A percentile compares a stretch with the other conserved stretches of the same genome.
These are phyloP conservation scores for Leptonema lineaticorne DNA, from an alignment of 1,140 invertebrate genomes.

Conservation along the genomic window DNA sequence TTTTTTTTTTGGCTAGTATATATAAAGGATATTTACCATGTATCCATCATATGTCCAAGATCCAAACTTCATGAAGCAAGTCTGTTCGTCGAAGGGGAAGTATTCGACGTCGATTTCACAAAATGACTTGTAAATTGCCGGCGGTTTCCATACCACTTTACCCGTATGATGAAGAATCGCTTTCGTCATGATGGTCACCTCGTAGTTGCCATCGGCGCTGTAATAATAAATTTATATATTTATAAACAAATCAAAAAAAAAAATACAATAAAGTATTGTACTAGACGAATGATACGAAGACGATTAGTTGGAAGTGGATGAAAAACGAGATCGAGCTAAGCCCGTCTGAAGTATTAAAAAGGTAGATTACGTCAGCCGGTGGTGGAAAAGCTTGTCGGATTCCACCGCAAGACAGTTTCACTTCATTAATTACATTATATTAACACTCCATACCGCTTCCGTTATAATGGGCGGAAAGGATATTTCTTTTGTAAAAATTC, in stretches of 20 bases:
- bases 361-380: conserved; percentile 8
- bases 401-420: conserved; percentile 6
- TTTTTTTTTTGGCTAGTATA: neutral
- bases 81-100: conserved; percentile 95
- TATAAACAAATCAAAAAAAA: neutral
- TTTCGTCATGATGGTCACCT: conserved; percentile 97
- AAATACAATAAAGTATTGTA: neutral
- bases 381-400: conserved; percentile 4
- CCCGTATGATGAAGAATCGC: conserved; percentile 90
- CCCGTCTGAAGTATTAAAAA: conserved; percentile 8
- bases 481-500: too few relatives aligned
- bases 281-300: neutral
- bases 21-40: conserved; percentile 62
- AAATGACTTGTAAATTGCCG: conserved; percentile 97
- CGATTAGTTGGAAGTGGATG: neutral
- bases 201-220: conserved; percentile 97
- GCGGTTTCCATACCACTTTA: conserved; percentile 95
- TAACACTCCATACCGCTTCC: too few relatives aligned
- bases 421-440: conserved; percentile 18
- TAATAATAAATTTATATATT: conserved; percentile 44
- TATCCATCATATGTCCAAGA: conserved; percentile 94
- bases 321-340: neutral
- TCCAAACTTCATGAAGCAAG: conserved; percentile 96
- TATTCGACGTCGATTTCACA: conserved; percentile 97
- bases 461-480: too few relatives aligned